phyloP scores from a whole-genome alignment of 2,113 vertebrate species.

The Mastomys coucha region DNA sequence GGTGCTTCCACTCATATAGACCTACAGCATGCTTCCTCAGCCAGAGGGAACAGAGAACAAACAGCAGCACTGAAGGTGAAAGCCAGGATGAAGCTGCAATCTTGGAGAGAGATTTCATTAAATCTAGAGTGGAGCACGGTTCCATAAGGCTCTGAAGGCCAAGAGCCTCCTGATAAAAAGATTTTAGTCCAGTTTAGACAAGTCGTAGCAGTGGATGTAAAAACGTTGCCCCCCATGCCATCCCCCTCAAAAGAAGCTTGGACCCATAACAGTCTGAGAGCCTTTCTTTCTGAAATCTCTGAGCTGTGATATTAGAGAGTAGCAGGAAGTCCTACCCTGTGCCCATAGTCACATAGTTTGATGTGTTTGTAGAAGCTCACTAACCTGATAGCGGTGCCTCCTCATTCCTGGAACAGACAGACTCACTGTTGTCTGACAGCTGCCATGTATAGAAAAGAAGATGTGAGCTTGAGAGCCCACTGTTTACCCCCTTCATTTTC shows the following conservation, averaged over 20 bases:
- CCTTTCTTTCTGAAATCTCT: neutral
- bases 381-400: neutral
- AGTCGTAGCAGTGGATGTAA: neutral
- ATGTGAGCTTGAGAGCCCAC: neutral
- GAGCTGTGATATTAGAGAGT: neutral
- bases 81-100: neutral
- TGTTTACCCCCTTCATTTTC: neutral
- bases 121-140: neutral
- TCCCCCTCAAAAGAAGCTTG: too few species aligned
- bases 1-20: neutral
- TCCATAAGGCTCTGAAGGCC: neutral
- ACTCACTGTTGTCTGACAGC: neutral
- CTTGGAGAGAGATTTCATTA: neutral
- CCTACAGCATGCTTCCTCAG: too few species aligned
- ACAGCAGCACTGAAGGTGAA: neutral
- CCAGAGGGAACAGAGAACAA: neutral
- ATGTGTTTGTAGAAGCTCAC: neutral
- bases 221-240: neutral
- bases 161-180: neutral
- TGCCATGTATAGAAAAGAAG: neutral
- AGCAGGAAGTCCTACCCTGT: neutral
- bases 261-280: neutral
- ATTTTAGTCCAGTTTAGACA: neutral
- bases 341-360: neutral
- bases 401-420: neutral